Conservation (phyloP, 2,113 vertebrate species). For the Zapornia atra region DNA sequence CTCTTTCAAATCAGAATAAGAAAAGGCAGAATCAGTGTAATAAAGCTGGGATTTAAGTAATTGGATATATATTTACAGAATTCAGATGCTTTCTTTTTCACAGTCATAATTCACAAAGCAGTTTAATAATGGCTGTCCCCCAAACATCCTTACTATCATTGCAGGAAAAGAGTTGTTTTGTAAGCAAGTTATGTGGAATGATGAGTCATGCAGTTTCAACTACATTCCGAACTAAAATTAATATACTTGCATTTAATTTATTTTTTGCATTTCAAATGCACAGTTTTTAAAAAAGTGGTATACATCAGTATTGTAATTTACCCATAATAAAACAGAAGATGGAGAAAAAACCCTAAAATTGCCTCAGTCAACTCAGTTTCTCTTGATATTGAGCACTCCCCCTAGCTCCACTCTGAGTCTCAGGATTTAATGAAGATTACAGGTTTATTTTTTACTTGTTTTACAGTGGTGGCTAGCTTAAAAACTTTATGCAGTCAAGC, state of each 20-base stretch:
- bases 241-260: not conserved
- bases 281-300: not conserved
- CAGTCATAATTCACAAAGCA: not conserved
- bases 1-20: constrained; percentile 36
- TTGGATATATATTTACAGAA: constrained; percentile 1
- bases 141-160: not conserved
- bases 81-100: not conserved
- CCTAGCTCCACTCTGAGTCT: not conserved
- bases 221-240: not conserved
- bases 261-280: not conserved
- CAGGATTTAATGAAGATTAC: not conserved
- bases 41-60: not conserved
- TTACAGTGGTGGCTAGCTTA: constrained; percentile 1
- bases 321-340: not conserved
- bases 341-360: not conserved
- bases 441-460: not conserved
- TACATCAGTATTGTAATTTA: not conserved
- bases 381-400: not conserved
- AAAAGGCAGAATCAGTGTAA: not conserved
- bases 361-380: not conserved
- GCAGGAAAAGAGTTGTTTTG: not conserved
- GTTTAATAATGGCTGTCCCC: not conserved
- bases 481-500: not conserved
- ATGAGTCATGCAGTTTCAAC: not conserved
- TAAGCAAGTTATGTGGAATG: not conserved